Base-by-base conservation (phyloP, 2,888 invertebrate species). In the Julus scanicus region DNA sequence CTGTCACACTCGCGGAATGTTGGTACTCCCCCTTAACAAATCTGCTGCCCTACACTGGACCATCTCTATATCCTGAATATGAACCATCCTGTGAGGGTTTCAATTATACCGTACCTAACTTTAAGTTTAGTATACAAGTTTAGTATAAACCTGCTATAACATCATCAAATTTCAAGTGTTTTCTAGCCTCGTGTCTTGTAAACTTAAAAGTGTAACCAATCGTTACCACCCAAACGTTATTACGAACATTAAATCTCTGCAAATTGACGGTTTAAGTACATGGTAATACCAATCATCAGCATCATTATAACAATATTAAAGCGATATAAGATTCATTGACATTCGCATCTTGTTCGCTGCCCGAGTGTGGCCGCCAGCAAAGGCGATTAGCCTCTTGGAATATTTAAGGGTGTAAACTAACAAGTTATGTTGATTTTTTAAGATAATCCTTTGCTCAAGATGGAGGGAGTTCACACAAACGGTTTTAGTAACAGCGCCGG, bases 261-360 rank as follows among this genome's bases (percentile, higher is more conserved):
- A 6, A 57, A 57, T 57, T 57, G 57, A 57, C 57, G 57, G 17
- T 5, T n/a, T 57, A 57, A 57, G 17, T 57, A 57, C n/a, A 57
- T n/a, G 57, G 57, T 57, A n/a, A 57, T 15, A 57, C 57, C 57
- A 57, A 57, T 57, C 57, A 57, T 57, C 57, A 57, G 57, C 57
- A 15, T 57, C 17, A 57, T 57, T 2, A n/a, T n/a, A 57, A 57
- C 57, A 57, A 57, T 57, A n/a, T n/a, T n/a, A 57, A n/a, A 57
- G 57, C 57, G 57, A n/a, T 57, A n/a, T 57, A 57, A n/a, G n/a
- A 57, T n/a, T 57, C 57, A 57, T 57, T 57, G 57, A 57, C 57
- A 57, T 57, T 57, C 53, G 13, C 2, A 15, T 2, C 53, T 5
- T 15, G 53, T 53, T 53, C 57, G n/a, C n/a, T 17, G 57, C 57